phyloP scores from a whole-genome alignment of 2,113 vertebrate genomes.

The Antennarius striatus region DNA sequence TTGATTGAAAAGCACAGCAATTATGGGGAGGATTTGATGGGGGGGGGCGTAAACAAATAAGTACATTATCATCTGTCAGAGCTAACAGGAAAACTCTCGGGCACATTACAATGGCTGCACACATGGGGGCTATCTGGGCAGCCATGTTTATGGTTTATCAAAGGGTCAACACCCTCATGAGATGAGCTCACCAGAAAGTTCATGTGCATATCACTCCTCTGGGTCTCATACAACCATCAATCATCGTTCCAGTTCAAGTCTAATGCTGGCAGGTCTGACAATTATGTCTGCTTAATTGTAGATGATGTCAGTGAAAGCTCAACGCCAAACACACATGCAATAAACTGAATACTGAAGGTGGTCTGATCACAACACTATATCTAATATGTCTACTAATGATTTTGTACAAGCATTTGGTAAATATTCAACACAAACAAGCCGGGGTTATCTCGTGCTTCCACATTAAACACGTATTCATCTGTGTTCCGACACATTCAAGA shows the following conservation, averaged over 20 bases:
- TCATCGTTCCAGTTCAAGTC: conserved; percentile 43
- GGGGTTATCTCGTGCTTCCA: conserved; percentile 42
- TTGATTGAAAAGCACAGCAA: conserved; percentile 11
- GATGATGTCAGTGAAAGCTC: conserved; percentile 61
- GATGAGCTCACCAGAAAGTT: conserved; percentile 58
- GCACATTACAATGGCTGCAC: conserved; percentile 27
- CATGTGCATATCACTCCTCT: conserved; percentile 46
- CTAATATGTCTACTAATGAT: conserved; percentile 43
- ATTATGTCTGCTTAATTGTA: conserved; percentile 64
- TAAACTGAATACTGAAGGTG: conserved; percentile 47
- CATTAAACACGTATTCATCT: conserved; percentile 30
- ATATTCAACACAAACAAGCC: conserved; percentile 63
- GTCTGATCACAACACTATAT: conserved; percentile 53
- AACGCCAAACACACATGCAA: conserved; percentile 56
- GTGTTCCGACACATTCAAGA: conserved; percentile 33
- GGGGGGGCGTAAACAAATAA: conserved; percentile 15
- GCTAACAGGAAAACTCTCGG: conserved; percentile 42
- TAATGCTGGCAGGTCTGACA: conserved; percentile 43
- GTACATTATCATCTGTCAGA: conserved; percentile 56
- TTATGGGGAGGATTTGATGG: conserved; percentile 20
- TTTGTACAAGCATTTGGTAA: conserved; percentile 60
- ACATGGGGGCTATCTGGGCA: conserved; percentile 38
- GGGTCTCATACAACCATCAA: conserved; percentile 54
- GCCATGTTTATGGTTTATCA: conserved; percentile 53
- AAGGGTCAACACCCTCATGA: conserved; percentile 60